Base-by-base conservation (phyloP, 53 echinoderm and acorn worm genomes). In the Crossaster papposus region DNA sequence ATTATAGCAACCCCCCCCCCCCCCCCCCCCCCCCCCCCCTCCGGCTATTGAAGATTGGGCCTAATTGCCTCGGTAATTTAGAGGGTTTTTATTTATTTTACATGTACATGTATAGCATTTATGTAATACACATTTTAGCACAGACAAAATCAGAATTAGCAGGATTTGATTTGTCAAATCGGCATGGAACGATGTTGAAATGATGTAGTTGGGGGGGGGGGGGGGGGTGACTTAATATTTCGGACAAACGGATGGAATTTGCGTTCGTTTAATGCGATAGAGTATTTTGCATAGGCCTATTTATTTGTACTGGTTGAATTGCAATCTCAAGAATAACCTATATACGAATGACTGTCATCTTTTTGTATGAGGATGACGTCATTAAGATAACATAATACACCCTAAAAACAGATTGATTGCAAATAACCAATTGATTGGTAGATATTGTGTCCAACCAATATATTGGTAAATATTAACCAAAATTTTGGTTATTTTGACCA, bases 51-150 rank as follows among this genome's bases (percentile, higher is more conserved):
- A 87, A 64, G 36, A 36, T 77, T 10, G 23, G 87, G 23, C 87
- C 87, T 87, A 87, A 87, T 87, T 87, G 87, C 87, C 87, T 17
- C 55, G 58, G 77, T 76, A 75, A 87, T 75, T 87, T 87, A 30
- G 51, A 53, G 63, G 55, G 55, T 54, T 76, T 72, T 82, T 65
- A 65, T 64, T 87, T 64, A 87, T 58, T 80, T 62, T 87, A 36
- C 63, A 34, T 75, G n/a, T n/a, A n/a, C n/a, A n/a, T n/a, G n/a
- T n/a, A n/a, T n/a, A n/a, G n/a, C n/a, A n/a, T 24, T 63, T 52
- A 55, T 32, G 87, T 87, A 87, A 87, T 87, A 36, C 55, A 75
- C 76, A 76, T 34, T 54, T 75, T 86, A 75, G 58, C 86, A 87
- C 77, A 63, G 77, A 87, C 64, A 58, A 28, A 77, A 44, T 77